Percentiles rank a stretch among this genome's conserved stretches.
phyloP scores from a whole-genome alignment of 2,113 vertebrate species.

The Alligator sinensis region DNA sequence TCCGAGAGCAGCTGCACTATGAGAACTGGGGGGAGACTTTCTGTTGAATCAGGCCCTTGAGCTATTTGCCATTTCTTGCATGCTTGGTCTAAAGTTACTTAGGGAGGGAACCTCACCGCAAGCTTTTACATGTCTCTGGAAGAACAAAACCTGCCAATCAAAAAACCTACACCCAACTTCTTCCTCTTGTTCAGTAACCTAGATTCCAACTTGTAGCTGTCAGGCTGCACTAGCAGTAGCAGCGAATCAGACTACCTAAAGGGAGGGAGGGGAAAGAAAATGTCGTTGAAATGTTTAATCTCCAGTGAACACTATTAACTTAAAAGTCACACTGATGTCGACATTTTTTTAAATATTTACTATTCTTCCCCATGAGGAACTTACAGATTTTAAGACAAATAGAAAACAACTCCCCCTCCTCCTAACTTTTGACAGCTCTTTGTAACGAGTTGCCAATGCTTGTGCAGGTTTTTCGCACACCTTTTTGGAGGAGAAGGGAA shows the following conservation, averaged over 20 bases:
- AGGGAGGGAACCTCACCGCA: background rate
- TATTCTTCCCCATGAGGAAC: background rate
- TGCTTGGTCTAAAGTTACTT: background rate
- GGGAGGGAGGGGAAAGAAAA: background rate
- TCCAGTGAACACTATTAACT: background rate
- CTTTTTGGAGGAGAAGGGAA: background rate
- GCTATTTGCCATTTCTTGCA: background rate
- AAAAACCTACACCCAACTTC: too few species aligned
- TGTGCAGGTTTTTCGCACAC: background rate
- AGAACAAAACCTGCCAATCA: background rate
- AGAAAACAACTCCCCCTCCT: too few species aligned
- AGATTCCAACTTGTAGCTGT: background rate
- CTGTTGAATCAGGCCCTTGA: background rate
- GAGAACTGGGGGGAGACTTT: background rate
- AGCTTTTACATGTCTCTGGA: background rate
- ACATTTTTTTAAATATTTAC: background rate
- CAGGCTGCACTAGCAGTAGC: background rate
- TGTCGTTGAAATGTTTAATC: background rate
- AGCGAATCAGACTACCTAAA: background rate
- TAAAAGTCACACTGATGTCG: background rate
- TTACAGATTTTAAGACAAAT: background rate
- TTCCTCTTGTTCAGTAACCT: background rate
- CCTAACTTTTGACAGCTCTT: background rate
- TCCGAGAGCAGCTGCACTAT: background rate
- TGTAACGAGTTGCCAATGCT: background rate